These are phyloP conservation scores for Micrasema longulum DNA, from an alignment of 1,140 invertebrate genomes.

Conservation along the genomic window DNA sequence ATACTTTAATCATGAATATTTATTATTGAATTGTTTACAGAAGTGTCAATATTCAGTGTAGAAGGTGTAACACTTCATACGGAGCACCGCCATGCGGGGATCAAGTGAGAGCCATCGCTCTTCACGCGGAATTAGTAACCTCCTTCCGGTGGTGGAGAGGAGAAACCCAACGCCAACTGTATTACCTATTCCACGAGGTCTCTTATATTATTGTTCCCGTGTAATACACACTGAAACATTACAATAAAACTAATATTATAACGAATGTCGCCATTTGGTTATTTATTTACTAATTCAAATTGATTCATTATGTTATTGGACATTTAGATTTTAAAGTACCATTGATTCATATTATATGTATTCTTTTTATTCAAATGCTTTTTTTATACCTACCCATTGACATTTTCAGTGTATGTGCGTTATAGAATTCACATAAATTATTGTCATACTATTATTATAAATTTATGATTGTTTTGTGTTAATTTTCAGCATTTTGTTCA, in stretches of 20 bases:
- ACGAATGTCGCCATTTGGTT: conserved; percentile 31
- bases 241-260: conserved; percentile 42
- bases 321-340: conserved; percentile 25
- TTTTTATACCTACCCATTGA: conserved; percentile 29
- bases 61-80: conserved; percentile 84
- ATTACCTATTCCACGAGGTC: conserved; percentile 52
- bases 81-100: conserved; percentile 67
- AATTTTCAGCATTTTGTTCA: conserved; percentile 27
- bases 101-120: conserved; percentile 58
- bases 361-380: conserved; percentile 15
- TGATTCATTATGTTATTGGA: conserved; percentile 5
- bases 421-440: not conserved
- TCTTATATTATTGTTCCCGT: conserved; percentile 48
- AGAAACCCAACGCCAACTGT: conserved; percentile 49
- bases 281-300: conserved; percentile 46
- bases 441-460: conserved; percentile 7
- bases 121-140: not conserved
- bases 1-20: not conserved
- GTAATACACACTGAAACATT: conserved; percentile 18
- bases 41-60: conserved; percentile 92
- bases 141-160: conserved; percentile 52
- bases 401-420: conserved; percentile 1
- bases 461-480: conserved; percentile 18
- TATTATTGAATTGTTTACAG: conserved; percentile 71
- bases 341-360: not conserved